phyloP scores from a whole-genome alignment of 2,888 invertebrate species.

The Thecophora atra region DNA sequence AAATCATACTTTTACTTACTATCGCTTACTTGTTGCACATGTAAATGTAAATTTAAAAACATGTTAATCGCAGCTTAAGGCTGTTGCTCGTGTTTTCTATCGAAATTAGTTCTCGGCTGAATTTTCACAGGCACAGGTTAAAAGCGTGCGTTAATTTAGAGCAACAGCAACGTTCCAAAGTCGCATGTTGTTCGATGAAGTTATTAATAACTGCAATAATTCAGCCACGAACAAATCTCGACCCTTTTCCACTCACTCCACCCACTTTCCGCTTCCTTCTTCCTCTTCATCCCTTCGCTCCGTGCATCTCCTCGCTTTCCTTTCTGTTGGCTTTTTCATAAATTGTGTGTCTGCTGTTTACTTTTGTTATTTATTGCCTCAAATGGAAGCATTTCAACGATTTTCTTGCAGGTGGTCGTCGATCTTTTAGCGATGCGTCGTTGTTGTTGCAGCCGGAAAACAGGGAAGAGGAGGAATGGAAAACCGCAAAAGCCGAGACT shows the following conservation, averaged over 20 bases:
- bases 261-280: too few relatives aligned
- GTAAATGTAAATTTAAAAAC: too few relatives aligned
- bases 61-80: too few relatives aligned
- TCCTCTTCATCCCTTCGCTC: too few relatives aligned
- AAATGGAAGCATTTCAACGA: constrained; percentile 26
- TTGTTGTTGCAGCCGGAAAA: not conserved
- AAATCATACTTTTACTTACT: too few relatives aligned
- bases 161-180: too few relatives aligned
- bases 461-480: not conserved
- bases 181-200: not conserved
- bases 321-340: not conserved
- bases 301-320: not conserved
- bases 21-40: too few relatives aligned
- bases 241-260: not conserved
- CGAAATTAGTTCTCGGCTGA: too few relatives aligned
- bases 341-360: not conserved
- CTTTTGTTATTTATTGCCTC: constrained; percentile 12
- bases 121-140: too few relatives aligned
- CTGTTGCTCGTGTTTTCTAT: too few relatives aligned
- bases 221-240: not conserved
- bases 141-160: too few relatives aligned
- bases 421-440: not conserved
- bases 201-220: not conserved
- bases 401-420: constrained; percentile 8
- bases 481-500: too few relatives aligned